These are phyloP conservation scores for Fukomys damarensis DNA, from an alignment of 2,113 vertebrate genomes.

Conservation along the genomic window DNA sequence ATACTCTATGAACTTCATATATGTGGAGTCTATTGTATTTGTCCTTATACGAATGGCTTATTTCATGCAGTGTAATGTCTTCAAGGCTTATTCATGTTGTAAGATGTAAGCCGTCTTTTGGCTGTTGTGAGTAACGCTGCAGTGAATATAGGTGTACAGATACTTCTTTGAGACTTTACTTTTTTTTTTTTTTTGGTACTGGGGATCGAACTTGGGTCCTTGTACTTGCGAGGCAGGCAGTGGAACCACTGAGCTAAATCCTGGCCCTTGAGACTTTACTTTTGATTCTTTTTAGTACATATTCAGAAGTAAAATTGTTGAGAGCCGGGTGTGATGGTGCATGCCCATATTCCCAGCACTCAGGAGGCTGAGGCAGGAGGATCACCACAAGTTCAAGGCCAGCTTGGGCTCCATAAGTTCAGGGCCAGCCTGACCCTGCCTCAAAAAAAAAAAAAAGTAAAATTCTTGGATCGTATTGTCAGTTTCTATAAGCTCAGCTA, in stretches of 20 bases:
- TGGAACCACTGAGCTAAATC: too few relatives aligned
- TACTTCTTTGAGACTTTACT: background rate
- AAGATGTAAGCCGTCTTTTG: background rate
- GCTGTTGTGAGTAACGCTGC: background rate
- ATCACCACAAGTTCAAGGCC: background rate
- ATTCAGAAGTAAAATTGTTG: background rate
- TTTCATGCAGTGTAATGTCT: constrained; percentile 42
- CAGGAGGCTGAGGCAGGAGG: background rate
- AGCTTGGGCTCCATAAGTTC: background rate
- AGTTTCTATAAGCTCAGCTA: background rate
- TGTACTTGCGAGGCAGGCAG: too few relatives aligned
- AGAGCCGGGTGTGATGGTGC: background rate
- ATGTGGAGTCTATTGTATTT: constrained; percentile 14
- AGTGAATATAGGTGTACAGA: background rate
- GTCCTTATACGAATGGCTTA: constrained; percentile 46
- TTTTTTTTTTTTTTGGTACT: background rate
- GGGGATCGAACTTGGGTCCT: too few relatives aligned
- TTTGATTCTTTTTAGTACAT: background rate
- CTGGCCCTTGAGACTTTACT: background rate
- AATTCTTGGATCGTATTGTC: background rate
- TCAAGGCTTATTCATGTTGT: constrained; percentile 10
- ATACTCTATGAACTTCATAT: background rate
- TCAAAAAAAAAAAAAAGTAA: background rate
- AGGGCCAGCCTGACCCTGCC: background rate
- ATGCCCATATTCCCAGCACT: background rate